These are phyloP conservation scores for Acanthurus leucopareius DNA, from an alignment of 2,797 vertebrate genomes.

Conservation along the genomic window DNA sequence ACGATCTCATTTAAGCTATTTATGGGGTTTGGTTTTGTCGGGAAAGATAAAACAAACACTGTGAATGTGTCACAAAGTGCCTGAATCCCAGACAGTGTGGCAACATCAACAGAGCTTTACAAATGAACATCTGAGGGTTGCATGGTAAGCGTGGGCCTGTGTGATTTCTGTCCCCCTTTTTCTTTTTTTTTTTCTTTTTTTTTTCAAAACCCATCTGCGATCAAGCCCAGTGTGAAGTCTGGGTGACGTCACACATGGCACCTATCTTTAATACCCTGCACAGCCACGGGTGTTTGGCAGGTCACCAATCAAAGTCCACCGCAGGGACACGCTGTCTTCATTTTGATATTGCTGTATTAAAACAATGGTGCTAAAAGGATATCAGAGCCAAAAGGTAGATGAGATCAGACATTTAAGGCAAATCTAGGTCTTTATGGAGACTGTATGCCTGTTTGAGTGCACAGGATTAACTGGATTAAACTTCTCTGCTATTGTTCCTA, in stretches of 20 bases:
- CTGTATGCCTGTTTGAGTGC: slow-evolving; percentile 26
- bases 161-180: slow-evolving; percentile 1
- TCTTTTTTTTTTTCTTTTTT: background rate
- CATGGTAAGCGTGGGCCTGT: background rate
- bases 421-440: slow-evolving; percentile 44
- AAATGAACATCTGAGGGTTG: slow-evolving; percentile 13
- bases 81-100: slow-evolving; percentile 31
- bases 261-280: slow-evolving; percentile 54
- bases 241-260: slow-evolving; percentile 23
- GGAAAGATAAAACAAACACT: slow-evolving; percentile 35
- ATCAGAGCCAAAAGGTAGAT: slow-evolving; percentile 29
- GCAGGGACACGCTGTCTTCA: slow-evolving; percentile 49
- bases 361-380: slow-evolving; percentile 58
- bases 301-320: slow-evolving; percentile 54
- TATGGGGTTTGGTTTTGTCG: slow-evolving; percentile 32
- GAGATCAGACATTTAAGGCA: slow-evolving; percentile 32
- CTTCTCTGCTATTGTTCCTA: slow-evolving; percentile 26
- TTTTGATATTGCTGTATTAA: slow-evolving; percentile 52
- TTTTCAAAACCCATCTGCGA: slow-evolving; percentile 38
- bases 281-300: slow-evolving; percentile 59
- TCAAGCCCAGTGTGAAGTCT: slow-evolving; percentile 28
- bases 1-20: slow-evolving; percentile 29
- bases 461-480: slow-evolving; percentile 57
- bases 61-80: slow-evolving; percentile 16
- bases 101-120: slow-evolving; percentile 14